Percentiles rank a stretch among this genome's conserved stretches.
Conservation (phyloP, 1,140 invertebrate species). For the Nixonia krombeini region DNA sequence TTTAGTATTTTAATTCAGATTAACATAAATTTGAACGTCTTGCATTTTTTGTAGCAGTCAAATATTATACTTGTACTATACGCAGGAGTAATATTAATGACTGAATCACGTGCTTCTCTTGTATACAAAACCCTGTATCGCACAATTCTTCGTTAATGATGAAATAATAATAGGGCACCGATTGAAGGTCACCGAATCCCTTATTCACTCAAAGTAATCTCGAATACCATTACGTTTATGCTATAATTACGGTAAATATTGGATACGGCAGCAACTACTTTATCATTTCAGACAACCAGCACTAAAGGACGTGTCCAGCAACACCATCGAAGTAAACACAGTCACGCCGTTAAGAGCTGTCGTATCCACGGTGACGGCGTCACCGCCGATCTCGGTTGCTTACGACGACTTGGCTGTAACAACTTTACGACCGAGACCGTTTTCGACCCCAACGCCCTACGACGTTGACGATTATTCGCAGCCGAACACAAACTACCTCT, state of each 20-base stretch:
- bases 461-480: constrained; percentile 32
- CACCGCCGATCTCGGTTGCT: constrained; percentile 34
- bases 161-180: too few relatives aligned
- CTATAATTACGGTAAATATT: too few relatives aligned
- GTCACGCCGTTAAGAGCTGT: constrained; percentile 36
- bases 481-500: constrained; percentile 47
- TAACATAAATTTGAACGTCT: too few relatives aligned
- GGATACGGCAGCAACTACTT: neutral
- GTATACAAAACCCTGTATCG: neutral
- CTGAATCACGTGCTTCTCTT: constrained; percentile 6
- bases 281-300: constrained; percentile 53
- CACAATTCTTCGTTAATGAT: neutral
- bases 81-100: constrained; percentile 15
- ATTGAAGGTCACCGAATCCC: too few relatives aligned
- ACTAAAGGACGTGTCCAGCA: constrained; percentile 56
- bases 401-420: constrained; percentile 40
- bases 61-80: too few relatives aligned
- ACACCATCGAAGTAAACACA: constrained; percentile 59
- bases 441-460: constrained; percentile 23
- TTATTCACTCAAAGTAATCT: too few relatives aligned
- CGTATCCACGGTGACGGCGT: constrained; percentile 30
- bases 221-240: too few relatives aligned
- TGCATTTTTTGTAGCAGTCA: too few relatives aligned
- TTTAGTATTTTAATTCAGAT: too few relatives aligned
- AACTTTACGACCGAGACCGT: constrained; percentile 36